Base-by-base conservation (phyloP, 2,113 vertebrate species). In the Willisornis vidua region DNA sequence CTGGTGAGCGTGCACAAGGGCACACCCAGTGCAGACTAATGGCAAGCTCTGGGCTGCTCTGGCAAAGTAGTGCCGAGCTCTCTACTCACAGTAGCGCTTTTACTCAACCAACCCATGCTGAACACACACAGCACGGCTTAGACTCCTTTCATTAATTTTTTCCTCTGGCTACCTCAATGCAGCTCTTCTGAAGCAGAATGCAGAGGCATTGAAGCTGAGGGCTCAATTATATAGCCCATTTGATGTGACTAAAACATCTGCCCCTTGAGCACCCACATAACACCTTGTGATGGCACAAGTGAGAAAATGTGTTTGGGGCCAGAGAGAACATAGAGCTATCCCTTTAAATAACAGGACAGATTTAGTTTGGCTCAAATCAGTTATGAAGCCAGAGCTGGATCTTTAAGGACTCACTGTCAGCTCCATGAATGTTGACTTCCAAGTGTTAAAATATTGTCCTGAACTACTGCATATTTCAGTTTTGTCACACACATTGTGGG, bases 11-110 rank as follows among this genome's bases (percentile, higher is more conserved):
- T 28, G 31, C 70, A 19, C 37, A 12, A 43, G 14, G 13, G n/a
- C 49, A 19, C 6, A 2, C 12, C 16, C 66, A 22, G 4, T 3
- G 23, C 6, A 1, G 37, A 14, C 26, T 26, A 24, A 0, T 0
- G 0, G 0, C 35, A 55, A 77, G 46, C 22, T 54, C 51, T n/a
- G 19, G 12, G 33, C 4, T 7, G 0, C 14, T 25, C 23, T 20
- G n/a, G 12, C 19, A 65, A 24, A 12, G 22, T 16, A 68, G 5
- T 73, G 3, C 20, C 18, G 63, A 74, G 16, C 8, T 8, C 35
- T 46, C 26, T 0, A 0, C 26, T 51, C 13, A 45, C 8, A 12
- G 28, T 3, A 37, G 28, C 39, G 20, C 18, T 73, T 93, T 57
- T 65, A 35, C 12, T 87, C 20, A 65, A 10, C 45, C 20, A 65